These are phyloP conservation scores for Pyralis farinalis DNA, from an alignment of 2,888 invertebrate species.

Conservation along the genomic window DNA sequence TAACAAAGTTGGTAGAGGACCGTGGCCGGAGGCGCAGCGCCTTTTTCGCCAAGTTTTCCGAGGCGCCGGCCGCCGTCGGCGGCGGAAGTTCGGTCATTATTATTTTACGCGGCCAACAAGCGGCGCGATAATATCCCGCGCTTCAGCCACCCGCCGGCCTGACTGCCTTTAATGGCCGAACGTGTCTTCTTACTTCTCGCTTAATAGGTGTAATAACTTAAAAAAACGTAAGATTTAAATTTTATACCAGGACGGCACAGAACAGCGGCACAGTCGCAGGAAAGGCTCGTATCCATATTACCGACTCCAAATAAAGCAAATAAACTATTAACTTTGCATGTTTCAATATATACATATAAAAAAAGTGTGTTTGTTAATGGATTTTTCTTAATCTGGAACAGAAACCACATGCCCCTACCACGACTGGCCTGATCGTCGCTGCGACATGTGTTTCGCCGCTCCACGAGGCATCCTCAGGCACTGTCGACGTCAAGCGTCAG, in stretches of 20 bases:
- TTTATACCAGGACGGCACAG: conserved; percentile 38
- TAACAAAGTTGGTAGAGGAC: conserved; percentile 57
- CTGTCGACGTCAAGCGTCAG: no score
- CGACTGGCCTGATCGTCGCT: no score
- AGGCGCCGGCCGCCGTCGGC: conserved; percentile 57
- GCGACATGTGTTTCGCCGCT: no score
- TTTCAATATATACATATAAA: no score
- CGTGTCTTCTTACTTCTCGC: conserved; percentile 75
- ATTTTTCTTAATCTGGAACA: no score
- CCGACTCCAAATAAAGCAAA: no score
- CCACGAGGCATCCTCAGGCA: no score
- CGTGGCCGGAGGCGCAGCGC: conserved; percentile 71
- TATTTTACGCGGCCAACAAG: conserved; percentile 82
- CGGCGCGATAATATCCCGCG: conserved; percentile 80
- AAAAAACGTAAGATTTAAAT: conserved; percentile 62
- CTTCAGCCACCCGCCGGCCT: conserved; percentile 55
- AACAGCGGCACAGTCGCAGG: conserved; percentile 5
- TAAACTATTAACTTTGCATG: no score
- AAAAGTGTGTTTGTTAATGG: no score
- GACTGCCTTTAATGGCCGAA: conserved; percentile 69
- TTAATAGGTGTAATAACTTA: conserved; percentile 79
- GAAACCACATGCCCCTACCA: no score
- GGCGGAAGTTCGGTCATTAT: conserved; percentile 82
- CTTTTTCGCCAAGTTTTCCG: conserved; percentile 77
- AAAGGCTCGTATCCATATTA: no score